Percentiles rank a stretch among this genome's conserved stretches.
phyloP scores from a whole-genome alignment of 2,797 vertebrate species.

The Pipistrellus pipistrellus region DNA sequence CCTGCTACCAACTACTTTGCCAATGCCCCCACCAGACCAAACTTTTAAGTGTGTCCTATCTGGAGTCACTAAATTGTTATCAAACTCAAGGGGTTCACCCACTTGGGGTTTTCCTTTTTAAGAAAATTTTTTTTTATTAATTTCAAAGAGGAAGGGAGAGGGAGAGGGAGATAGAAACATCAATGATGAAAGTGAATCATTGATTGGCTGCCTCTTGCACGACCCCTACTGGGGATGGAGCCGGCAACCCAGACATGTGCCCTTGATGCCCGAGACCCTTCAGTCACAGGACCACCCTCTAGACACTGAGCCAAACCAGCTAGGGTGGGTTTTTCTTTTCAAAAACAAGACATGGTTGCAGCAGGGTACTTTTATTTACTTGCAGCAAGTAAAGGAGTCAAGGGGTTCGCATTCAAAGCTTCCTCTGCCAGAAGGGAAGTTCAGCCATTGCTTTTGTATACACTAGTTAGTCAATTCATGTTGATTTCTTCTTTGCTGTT shows the following conservation, averaged over 20 bases:
- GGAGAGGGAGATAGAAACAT: too few species aligned
- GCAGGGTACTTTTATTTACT: not conserved
- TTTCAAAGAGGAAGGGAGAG: too few species aligned
- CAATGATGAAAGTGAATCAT: too few species aligned
- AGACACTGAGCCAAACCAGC: too few species aligned
- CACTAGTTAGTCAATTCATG: not conserved
- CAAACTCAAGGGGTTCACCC: not conserved
- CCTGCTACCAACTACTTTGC: not conserved
- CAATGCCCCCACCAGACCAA: not conserved
- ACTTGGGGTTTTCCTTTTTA: not conserved
- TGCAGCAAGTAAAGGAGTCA: not conserved
- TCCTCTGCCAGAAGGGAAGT: not conserved
- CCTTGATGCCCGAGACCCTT: too few species aligned
- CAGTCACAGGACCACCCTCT: too few species aligned
- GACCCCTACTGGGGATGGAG: too few species aligned
- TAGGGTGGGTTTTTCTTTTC: not conserved
- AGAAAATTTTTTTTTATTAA: too few species aligned
- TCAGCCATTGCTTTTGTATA: not conserved
- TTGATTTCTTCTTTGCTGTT: not conserved
- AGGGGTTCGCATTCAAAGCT: not conserved
- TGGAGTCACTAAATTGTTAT: not conserved
- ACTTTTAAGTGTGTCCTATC: not conserved
- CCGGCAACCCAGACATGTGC: too few species aligned
- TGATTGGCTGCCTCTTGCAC: too few species aligned
- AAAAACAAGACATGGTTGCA: not conserved